Conservation (phyloP, 1,140 invertebrate species). For the Bombus impatiens region DNA sequence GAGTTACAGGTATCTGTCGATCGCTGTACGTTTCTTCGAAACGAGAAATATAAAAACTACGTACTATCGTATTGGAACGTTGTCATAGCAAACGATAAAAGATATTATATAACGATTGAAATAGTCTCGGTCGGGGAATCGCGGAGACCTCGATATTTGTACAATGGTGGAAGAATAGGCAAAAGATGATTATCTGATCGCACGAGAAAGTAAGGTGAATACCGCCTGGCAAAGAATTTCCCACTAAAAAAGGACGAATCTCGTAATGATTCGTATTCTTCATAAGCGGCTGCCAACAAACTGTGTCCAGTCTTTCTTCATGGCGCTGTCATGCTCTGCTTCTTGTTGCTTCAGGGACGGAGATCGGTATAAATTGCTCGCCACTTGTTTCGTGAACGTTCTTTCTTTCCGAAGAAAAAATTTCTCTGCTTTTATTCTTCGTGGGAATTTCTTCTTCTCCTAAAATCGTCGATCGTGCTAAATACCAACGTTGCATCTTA, state of each 20-base stretch:
- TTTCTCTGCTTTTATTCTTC: slow-evolving; percentile 2
- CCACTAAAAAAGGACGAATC: slow-evolving; percentile 54
- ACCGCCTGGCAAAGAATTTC: slow-evolving; percentile 45
- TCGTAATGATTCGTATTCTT: slow-evolving; percentile 35
- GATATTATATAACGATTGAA: too few relatives aligned
- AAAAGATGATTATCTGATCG: slow-evolving; percentile 17
- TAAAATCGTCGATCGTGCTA: not conserved
- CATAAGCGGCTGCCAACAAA: slow-evolving; percentile 55
- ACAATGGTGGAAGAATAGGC: not conserved
- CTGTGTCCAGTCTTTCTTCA: slow-evolving; percentile 53
- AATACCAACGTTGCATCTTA: too few relatives aligned
- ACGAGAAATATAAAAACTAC: too few relatives aligned
- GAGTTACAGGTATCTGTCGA: too few relatives aligned
- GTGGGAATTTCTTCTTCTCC: not conserved
- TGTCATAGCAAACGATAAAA: too few relatives aligned
- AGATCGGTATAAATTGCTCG: slow-evolving; percentile 49
- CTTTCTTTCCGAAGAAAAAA: slow-evolving; percentile 20
- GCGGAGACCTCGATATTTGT: not conserved
- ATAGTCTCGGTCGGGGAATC: too few relatives aligned
- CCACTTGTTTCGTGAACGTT: slow-evolving; percentile 32
- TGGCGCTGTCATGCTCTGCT: slow-evolving; percentile 72
- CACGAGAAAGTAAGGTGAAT: slow-evolving; percentile 54
- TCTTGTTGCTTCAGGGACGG: slow-evolving; percentile 59
- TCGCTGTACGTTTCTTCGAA: too few relatives aligned
- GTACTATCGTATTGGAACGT: too few relatives aligned